Conservation (phyloP, 2,113 vertebrate genomes). For the Hypomesus transpacificus region DNA sequence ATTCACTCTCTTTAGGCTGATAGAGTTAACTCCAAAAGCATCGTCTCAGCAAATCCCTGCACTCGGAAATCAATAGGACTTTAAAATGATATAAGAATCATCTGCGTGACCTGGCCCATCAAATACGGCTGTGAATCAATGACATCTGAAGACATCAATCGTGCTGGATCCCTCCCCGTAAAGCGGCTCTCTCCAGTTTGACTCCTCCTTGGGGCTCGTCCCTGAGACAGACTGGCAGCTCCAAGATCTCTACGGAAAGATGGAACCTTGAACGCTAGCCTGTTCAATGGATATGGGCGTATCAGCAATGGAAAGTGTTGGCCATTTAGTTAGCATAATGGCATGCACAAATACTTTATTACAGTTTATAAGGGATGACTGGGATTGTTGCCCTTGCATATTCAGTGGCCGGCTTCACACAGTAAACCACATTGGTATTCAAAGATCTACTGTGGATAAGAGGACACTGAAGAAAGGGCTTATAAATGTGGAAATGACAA, state of each 20-base stretch:
- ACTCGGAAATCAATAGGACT: conserved; percentile 56
- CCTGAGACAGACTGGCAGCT: no score
- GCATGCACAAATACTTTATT: no score
- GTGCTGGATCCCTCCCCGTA: conserved; percentile 8
- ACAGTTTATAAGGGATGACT: no score
- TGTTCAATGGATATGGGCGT: no score
- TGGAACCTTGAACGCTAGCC: no score
- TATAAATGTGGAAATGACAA: neutral
- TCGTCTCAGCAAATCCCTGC: conserved; percentile 56
- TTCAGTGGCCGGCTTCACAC: neutral
- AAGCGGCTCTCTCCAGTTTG: neutral
- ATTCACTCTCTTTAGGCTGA: conserved; percentile 43
- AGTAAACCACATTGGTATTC: neutral
- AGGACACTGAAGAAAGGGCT: neutral
- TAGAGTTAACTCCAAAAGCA: conserved; percentile 56
- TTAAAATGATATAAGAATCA: conserved; percentile 59
- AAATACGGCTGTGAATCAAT: conserved; percentile 47
- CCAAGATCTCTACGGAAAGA: no score
- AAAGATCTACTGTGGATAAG: no score
- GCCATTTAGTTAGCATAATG: no score
- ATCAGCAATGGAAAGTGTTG: no score
- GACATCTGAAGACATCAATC: conserved; percentile 50
- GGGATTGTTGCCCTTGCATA: no score
- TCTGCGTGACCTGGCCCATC: conserved; percentile 33
- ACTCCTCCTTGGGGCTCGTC: conserved; percentile 9